Evolutionary conservation across 2,113 vertebrate genomes (phyloP).

Genomic region (Pachyramphus minor): DNA sequence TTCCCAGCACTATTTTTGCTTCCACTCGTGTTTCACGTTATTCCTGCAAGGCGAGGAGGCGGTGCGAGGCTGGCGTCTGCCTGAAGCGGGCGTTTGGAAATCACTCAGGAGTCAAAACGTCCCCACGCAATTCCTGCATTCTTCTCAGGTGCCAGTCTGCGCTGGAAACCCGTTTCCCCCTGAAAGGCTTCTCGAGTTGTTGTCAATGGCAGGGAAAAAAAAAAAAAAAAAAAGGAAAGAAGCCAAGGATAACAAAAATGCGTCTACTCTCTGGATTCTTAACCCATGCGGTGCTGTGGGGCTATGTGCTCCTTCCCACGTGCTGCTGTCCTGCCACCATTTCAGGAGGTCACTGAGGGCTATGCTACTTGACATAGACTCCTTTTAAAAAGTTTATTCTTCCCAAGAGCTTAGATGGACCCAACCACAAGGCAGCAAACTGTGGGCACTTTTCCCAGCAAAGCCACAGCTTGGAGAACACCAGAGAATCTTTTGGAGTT

Average conservation of each 20-base stretch:
- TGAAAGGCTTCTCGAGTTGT: no score
- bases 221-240: no score
- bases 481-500: rapidly evolving
- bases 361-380: not conserved
- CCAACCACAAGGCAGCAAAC: not conserved
- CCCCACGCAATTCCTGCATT: not conserved
- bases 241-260: not conserved
- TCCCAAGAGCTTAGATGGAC: not conserved
- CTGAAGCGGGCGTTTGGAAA: not conserved
- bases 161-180: not conserved
- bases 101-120: not conserved
- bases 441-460: not conserved
- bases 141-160: not conserved
- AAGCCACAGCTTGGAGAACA: not conserved
- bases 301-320: not conserved
- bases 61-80: not conserved
- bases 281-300: not conserved
- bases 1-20: not conserved
- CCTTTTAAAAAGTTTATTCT: not conserved
- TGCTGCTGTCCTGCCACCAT: not conserved
- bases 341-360: not conserved
- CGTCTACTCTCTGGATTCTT: no score
- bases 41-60: not conserved
- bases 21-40: not conserved
- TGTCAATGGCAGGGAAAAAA: no score